These are phyloP conservation scores for Spodoptera frugiperda DNA, from an alignment of 1,140 invertebrate genomes.

Conservation along the genomic window DNA sequence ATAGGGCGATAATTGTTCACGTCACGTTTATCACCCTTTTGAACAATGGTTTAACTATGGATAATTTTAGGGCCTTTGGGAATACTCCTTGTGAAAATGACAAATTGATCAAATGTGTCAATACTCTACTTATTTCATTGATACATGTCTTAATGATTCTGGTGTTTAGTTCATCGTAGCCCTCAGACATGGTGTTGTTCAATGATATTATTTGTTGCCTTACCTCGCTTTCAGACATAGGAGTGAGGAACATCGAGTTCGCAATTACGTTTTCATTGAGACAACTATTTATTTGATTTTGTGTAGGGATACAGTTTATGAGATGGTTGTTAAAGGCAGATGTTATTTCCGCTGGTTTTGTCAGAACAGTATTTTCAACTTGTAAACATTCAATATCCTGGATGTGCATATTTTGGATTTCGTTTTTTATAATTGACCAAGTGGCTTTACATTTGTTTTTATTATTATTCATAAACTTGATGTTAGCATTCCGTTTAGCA, in stretches of 20 bases:
- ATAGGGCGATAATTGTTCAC: too few species aligned
- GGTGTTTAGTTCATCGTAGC: slow-evolving; percentile 12
- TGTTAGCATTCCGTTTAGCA: too few species aligned
- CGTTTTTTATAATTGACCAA: not conserved
- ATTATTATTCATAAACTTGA: too few species aligned
- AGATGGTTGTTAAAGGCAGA: not conserved
- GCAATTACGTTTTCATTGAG: not conserved
- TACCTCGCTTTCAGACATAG: not conserved
- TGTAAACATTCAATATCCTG: not conserved
- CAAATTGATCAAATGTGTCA: too few species aligned
- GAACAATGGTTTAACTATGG: too few species aligned
- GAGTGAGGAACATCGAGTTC: not conserved
- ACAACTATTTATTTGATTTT: not conserved
- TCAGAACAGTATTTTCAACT: not conserved
- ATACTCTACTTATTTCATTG: too few species aligned
- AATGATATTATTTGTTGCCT: not conserved
- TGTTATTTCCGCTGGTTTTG: not conserved
- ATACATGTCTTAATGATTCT: not conserved
- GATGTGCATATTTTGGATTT: not conserved
- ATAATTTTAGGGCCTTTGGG: too few species aligned
- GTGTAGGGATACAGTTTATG: not conserved
- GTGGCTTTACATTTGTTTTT: not conserved
- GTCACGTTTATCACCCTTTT: too few species aligned
- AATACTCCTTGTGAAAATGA: too few species aligned
- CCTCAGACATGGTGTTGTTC: not conserved